A percentile compares a stretch with the other conserved stretches of the same genome.
Evolutionary conservation across 2,113 vertebrate genomes (phyloP).

Genomic region (Argyrosomus japonicus): DNA sequence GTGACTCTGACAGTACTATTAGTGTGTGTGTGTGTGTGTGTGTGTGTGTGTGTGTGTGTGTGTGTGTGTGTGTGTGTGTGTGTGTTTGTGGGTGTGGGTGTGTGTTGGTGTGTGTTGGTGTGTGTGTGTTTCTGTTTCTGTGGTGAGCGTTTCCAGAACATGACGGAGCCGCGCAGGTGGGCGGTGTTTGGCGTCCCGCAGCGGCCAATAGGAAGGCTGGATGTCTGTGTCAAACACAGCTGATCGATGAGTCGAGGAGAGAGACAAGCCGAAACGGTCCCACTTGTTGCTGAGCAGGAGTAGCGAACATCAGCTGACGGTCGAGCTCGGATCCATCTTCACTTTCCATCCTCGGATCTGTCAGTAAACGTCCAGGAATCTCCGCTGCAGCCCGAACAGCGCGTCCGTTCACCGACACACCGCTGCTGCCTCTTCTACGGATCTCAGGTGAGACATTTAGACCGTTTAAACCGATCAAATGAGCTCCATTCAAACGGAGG

Average conservation of each 20-base stretch:
- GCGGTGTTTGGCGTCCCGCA: slow-evolving; percentile 23
- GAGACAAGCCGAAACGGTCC: neutral
- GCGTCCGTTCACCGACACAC: neutral
- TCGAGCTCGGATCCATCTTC: neutral
- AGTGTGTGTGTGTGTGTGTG: too few relatives aligned
- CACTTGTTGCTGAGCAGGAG: slow-evolving; percentile 80
- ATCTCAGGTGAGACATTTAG: slow-evolving; percentile 18
- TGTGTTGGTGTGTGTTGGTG: too few relatives aligned
- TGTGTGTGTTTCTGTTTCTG: neutral
- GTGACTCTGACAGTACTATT: too few relatives aligned
- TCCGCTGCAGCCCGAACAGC: neutral
- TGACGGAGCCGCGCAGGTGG: slow-evolving; percentile 41
- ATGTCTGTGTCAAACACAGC: slow-evolving; percentile 52
- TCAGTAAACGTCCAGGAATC: neutral
- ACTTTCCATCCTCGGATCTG: fast-evolving
- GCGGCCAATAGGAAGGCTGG: slow-evolving; percentile 53
- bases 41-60: neutral
- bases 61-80: neutral
- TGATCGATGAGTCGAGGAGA: slow-evolving; percentile 73
- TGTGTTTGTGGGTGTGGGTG: neutral
- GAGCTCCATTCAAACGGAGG: neutral
- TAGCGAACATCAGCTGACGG: slow-evolving; percentile 2
- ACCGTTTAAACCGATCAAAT: neutral
- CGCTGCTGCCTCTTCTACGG: neutral
- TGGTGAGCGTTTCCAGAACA: slow-evolving; percentile 53